These are phyloP conservation scores for Callionymus lyra DNA, from an alignment of 2,113 vertebrate species.

Conservation along the genomic window DNA sequence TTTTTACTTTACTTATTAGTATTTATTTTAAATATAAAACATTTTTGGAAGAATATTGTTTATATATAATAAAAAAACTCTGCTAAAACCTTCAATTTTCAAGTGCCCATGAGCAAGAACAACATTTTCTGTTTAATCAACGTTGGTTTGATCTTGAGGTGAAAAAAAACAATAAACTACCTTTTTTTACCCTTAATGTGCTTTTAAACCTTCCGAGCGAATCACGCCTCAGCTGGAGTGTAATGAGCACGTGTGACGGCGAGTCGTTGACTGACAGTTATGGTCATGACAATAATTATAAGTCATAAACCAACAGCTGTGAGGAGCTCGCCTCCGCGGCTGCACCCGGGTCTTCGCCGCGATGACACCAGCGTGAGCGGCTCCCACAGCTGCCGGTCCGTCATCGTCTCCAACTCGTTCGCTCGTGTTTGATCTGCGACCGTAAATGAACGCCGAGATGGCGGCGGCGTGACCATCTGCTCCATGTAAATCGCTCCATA, in stretches of 20 bases:
- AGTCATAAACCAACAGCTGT: conserved; percentile 40
- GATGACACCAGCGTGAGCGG: conserved; percentile 40
- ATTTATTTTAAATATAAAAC: no score
- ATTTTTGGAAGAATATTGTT: no score
- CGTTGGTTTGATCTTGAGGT: no score
- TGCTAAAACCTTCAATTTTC: no score
- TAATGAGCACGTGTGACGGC: conserved; percentile 19
- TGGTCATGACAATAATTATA: conserved; percentile 44
- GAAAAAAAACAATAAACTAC: no score
- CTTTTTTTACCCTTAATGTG: no score
- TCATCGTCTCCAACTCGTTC: conserved; percentile 29
- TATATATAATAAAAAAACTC: no score
- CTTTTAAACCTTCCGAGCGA: no score
- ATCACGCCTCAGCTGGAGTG: neutral
- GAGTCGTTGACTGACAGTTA: conserved; percentile 39
- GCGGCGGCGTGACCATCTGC: conserved; percentile 35
- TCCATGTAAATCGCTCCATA: conserved; percentile 44
- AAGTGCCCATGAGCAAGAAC: no score
- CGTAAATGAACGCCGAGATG: conserved; percentile 29
- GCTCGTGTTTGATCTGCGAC: conserved; percentile 43
- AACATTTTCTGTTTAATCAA: no score
- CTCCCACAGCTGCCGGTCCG: conserved; percentile 30
- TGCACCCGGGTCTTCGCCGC: conserved; percentile 6
- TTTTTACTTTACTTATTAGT: no score
- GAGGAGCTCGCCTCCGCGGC: conserved; percentile 2